Base-by-base conservation (phyloP, 2,113 vertebrate species). In the Rhineura floridana region DNA sequence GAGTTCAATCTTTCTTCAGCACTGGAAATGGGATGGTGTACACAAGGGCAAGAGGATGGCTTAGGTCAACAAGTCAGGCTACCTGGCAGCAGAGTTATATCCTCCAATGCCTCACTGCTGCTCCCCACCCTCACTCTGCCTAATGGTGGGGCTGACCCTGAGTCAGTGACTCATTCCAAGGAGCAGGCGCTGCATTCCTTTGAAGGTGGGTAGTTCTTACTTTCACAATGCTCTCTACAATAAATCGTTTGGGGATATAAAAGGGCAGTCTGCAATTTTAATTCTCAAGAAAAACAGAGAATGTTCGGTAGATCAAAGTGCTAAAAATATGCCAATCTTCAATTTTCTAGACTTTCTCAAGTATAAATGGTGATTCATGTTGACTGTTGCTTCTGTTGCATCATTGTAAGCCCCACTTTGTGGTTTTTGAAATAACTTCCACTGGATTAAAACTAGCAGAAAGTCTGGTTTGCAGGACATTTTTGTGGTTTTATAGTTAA, bases 401-500 rank as follows among this genome's bases (percentile, higher is more conserved):
- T 84, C 39, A 28, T 6, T n/a, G 42, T 75, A 15, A 67, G n/a
- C 28, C 36, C 7, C 23, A n/a, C n/a, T 82, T 76, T 25, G 67
- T 36, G 30, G 30, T 82, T 36, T 39, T 46, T 59, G 52, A 76
- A 83, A 67, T 77, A 67, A 67, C 52, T 33, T 65, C 59, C 30
- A 81, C 46, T 78, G 36, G 28, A 48, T 21, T 46, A 44, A 86
- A 86, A 50, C n/a, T 13, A 78, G 21, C 19, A 46, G 25, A 77
- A 77, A 69, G 39, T 3, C 15, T 78, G 46, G 12, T 30, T 30
- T 70, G 28, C 11, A 42, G 46, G 63, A 70, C 21, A 17, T 52
- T 67, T 88, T 25, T 52, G 87, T 83, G 81, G 75, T 78, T 39
- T 86, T 52, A 17, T 79, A 46, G 81, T 23, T 67, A 63, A 77